phyloP scores from a whole-genome alignment of 2,797 vertebrate genomes.

The Vireo griseus region DNA sequence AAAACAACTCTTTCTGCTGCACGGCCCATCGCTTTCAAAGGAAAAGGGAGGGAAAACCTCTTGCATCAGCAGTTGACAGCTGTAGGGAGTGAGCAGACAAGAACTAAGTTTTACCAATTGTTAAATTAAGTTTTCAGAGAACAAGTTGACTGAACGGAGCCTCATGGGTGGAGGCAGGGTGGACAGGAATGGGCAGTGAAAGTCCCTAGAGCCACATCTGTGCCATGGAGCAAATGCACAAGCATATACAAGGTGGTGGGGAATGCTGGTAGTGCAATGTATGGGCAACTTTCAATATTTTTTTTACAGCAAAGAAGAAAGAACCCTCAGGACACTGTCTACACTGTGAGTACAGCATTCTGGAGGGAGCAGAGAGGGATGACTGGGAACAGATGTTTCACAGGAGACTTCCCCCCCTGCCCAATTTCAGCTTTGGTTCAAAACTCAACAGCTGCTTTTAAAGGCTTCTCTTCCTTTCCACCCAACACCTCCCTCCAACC shows the following conservation, averaged over 20 bases:
- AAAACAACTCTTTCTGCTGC: not conserved
- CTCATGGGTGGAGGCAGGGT: not conserved
- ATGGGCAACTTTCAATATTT: not conserved
- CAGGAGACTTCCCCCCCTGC: rapidly evolving
- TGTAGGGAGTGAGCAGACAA: not conserved
- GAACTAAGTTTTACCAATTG: not conserved
- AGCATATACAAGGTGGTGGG: not conserved
- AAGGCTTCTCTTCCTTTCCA: not conserved
- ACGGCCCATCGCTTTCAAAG: not conserved
- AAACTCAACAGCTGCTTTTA: not conserved
- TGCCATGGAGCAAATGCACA: not conserved
- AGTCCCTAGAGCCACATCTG: rapidly evolving
- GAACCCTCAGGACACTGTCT: constrained; percentile 68
- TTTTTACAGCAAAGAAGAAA: constrained; percentile 67
- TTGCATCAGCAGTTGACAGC: not conserved
- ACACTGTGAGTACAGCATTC: constrained; percentile 69
- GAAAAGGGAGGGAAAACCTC: not conserved
- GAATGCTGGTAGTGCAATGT: not conserved
- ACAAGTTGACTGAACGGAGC: not conserved
- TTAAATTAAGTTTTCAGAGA: not conserved
- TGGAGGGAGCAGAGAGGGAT: not conserved
- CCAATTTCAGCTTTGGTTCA: not conserved
- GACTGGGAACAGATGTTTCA: not conserved
- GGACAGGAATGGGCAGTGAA: not conserved
- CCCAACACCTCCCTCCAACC: rapidly evolving